These are phyloP conservation scores for Molossus molossus DNA, from an alignment of 2,797 vertebrate species.

Conservation along the genomic window DNA sequence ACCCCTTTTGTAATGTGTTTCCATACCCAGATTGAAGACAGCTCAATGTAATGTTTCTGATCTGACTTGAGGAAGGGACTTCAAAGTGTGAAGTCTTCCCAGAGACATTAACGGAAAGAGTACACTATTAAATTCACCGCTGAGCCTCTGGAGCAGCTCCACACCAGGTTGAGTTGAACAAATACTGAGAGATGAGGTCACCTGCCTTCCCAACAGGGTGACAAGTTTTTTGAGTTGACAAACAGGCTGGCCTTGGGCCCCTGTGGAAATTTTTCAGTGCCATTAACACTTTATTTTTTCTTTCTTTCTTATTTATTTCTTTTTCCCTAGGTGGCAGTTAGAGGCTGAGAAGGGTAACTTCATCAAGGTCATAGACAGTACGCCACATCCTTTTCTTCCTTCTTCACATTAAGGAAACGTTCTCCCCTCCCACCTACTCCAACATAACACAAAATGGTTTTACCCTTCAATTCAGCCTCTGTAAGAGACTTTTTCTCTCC, in stretches of 20 bases:
- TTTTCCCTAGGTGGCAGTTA: background rate
- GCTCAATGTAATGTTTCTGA: background rate
- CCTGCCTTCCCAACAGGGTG: background rate
- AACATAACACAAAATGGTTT: background rate
- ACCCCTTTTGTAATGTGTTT: background rate
- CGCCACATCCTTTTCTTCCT: background rate
- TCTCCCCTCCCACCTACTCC: background rate
- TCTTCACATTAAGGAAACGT: background rate
- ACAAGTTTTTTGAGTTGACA: conserved; percentile 18
- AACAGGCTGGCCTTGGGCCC: background rate
- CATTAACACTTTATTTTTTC: background rate
- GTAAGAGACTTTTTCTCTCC: background rate
- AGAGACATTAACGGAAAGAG: background rate
- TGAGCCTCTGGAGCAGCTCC: background rate
- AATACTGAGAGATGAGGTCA: background rate
- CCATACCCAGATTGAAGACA: background rate
- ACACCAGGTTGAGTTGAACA: background rate
- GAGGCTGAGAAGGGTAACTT: background rate
- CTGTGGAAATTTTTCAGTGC: background rate
- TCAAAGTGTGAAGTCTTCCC: background rate
- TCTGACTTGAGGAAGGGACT: conserved; percentile 11
- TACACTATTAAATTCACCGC: background rate
- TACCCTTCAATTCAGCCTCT: background rate
- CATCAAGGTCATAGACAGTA: background rate
- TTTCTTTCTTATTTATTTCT: background rate